Conservation (phyloP, 2,888 invertebrate species). For the Hetaerina titia region DNA sequence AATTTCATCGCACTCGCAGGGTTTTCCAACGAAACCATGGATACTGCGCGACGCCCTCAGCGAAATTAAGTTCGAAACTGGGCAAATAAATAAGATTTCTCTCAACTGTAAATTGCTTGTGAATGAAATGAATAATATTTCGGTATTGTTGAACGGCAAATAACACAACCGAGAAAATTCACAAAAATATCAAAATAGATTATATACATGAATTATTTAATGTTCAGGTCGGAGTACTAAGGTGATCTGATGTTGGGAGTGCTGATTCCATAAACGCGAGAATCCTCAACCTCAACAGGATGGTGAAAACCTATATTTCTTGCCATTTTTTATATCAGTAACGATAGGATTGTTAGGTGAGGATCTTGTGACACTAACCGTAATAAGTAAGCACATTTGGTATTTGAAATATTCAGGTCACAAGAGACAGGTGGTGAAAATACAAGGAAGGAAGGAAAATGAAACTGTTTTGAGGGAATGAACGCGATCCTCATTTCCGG, state of each 20-base stretch:
- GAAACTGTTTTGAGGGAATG: background rate
- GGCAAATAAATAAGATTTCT: background rate
- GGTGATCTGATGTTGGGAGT: too few species aligned
- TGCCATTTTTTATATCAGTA: too few species aligned
- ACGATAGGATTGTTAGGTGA: too few species aligned
- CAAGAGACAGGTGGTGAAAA: background rate
- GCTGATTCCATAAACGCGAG: background rate
- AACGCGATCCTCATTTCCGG: background rate
- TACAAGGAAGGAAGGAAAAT: background rate
- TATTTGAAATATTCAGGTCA: too few species aligned
- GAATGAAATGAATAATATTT: too few species aligned
- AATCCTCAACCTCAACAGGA: too few species aligned
- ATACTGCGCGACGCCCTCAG: background rate
- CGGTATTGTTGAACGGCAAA: too few species aligned
- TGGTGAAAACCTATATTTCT: too few species aligned
- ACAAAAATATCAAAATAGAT: too few species aligned
- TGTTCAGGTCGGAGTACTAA: background rate
- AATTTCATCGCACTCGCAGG: background rate
- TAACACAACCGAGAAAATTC: too few species aligned
- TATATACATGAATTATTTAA: background rate
- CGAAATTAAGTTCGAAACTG: background rate
- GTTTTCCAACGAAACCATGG: background rate
- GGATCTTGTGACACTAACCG: too few species aligned
- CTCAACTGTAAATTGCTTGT: background rate
- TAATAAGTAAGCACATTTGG: too few species aligned